Percentiles rank a stretch among this genome's conserved stretches.
Conservation (phyloP, 2,113 vertebrate species). For the Lonchura striata region DNA sequence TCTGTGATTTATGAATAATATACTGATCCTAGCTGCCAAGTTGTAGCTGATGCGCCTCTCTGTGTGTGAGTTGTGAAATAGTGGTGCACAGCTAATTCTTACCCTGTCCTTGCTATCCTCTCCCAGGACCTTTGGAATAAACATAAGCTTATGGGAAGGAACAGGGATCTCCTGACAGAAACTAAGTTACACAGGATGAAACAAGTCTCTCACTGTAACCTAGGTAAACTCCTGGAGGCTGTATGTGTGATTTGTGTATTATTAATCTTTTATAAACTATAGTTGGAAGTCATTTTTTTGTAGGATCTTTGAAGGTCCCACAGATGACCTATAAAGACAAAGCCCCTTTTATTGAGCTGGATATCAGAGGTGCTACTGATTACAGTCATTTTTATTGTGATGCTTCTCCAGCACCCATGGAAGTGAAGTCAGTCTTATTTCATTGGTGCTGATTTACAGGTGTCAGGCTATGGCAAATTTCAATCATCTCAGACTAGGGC, state of each 20-base stretch:
- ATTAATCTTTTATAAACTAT: not conserved
- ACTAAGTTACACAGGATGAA: not conserved
- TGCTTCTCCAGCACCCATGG: not conserved
- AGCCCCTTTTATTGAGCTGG: not conserved
- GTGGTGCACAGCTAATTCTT: not conserved
- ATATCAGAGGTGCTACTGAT: not conserved
- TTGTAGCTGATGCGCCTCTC: not conserved
- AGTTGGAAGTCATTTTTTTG: not conserved
- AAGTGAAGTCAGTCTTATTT: not conserved
- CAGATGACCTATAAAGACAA: not conserved
- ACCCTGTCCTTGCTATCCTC: rapidly evolving
- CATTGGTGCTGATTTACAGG: not conserved
- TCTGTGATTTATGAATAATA: not conserved
- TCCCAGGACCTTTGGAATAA: not conserved
- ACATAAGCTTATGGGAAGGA: not conserved
- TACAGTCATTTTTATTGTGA: not conserved
- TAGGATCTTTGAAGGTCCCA: not conserved
- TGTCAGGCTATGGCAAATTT: not conserved
- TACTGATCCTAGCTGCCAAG: not conserved
- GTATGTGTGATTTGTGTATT: not conserved
- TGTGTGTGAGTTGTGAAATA: not conserved
- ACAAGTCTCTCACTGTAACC: not conserved
- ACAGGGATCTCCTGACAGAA: not conserved
- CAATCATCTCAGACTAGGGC: not conserved
- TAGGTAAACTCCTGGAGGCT: not conserved